A percentile compares a stretch with the other conserved stretches of the same genome.
Conservation (phyloP, 2,113 vertebrate genomes). For the Onychostruthus taczanowskii region DNA sequence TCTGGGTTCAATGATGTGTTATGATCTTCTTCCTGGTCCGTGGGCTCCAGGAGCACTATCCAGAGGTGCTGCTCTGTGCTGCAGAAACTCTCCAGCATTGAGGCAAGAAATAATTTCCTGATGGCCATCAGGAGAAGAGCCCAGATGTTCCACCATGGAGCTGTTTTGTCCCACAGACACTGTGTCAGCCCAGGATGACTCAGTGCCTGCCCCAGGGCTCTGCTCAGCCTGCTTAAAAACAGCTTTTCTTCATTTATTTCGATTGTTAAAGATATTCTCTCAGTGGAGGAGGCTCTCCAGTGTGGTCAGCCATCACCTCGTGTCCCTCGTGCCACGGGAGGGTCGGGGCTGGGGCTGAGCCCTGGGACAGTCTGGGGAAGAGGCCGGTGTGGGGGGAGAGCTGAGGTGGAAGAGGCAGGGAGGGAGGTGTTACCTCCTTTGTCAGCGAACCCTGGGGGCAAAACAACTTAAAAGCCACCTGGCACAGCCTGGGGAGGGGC, state of each 20-base stretch:
- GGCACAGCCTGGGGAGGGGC: background rate
- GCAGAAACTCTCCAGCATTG: background rate
- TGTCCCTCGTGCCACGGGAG: fast-evolving
- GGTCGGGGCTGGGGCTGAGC: background rate
- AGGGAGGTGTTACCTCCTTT: background rate
- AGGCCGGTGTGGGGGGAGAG: fast-evolving
- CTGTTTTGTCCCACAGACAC: fast-evolving
- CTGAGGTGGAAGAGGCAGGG: background rate
- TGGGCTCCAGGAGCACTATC: background rate
- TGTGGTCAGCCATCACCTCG: fast-evolving
- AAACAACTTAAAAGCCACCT: background rate
- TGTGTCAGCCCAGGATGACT: background rate
- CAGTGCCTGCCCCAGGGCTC: background rate
- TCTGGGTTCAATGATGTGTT: background rate
- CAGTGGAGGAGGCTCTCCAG: fast-evolving
- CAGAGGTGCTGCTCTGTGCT: background rate
- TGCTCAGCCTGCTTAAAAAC: background rate
- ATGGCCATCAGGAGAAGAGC: background rate
- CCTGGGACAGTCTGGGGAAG: fast-evolving
- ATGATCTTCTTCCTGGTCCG: background rate
- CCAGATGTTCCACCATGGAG: background rate
- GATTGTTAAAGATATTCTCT: background rate
- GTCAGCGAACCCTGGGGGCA: background rate
- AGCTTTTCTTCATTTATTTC: background rate
- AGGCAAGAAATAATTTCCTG: background rate